A percentile compares a stretch with the other conserved stretches of the same genome.
Conservation (phyloP, 1,140 invertebrate genomes). For the Cephus cinctus region DNA sequence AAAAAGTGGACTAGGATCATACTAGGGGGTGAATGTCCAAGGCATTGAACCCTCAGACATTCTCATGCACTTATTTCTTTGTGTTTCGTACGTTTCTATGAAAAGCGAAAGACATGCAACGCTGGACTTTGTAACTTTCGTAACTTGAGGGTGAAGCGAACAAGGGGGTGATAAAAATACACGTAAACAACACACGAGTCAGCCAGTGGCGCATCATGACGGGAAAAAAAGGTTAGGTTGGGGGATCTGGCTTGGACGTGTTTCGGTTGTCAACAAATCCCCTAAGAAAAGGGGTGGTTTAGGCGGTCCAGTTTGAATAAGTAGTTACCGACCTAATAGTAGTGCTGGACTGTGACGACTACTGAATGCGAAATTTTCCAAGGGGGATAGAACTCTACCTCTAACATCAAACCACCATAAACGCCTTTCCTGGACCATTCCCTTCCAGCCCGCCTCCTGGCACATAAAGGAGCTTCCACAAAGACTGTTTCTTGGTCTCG, state of each 20-base stretch:
- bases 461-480: too few species aligned
- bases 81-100: too few species aligned
- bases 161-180: constrained; percentile 26
- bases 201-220: constrained; percentile 31
- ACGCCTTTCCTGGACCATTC: too few species aligned
- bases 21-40: too few species aligned
- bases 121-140: constrained; percentile 16
- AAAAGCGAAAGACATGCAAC: too few species aligned
- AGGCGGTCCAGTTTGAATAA: constrained; percentile 50
- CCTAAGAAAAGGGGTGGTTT: constrained; percentile 24
- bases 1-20: too few species aligned
- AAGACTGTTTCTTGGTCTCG: too few species aligned
- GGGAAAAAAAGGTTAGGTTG: constrained; percentile 28
- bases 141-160: not conserved
- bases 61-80: too few species aligned
- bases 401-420: constrained; percentile 34
- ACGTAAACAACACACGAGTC: constrained; percentile 28
- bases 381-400: constrained; percentile 9
- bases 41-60: too few species aligned
- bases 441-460: too few species aligned
- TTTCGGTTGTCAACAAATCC: constrained; percentile 41
- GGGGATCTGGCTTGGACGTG: constrained; percentile 35
- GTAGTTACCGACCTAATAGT: constrained; percentile 52
- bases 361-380: constrained; percentile 44
- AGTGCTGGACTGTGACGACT: constrained; percentile 41